Conservation (phyloP, 2,888 invertebrate genomes). For the Crematogaster levior region DNA sequence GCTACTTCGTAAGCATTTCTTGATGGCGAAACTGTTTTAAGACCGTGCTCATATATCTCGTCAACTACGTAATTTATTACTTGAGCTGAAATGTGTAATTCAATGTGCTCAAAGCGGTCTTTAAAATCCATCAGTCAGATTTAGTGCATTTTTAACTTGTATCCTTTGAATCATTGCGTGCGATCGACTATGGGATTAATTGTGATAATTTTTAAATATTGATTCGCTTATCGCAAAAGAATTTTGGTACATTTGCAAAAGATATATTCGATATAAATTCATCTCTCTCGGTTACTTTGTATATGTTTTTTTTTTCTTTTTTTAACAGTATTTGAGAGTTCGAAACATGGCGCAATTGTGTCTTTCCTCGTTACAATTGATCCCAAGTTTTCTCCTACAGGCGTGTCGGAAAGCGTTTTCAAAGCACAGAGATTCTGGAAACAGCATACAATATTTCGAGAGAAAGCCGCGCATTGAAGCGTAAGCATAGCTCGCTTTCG, state of each 20-base stretch:
- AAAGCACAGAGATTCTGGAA: neutral
- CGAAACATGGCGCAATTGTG: neutral
- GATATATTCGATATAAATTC: neutral
- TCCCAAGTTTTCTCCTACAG: neutral
- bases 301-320: too few species aligned
- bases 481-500: constrained; percentile 49
- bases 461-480: constrained; percentile 31
- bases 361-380: neutral
- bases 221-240: constrained; percentile 14
- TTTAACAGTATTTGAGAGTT: neutral
- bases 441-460: constrained; percentile 38
- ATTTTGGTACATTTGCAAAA: constrained; percentile 20
- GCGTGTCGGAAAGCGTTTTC: neutral
- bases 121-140: neutral
- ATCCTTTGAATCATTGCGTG: too few species aligned
- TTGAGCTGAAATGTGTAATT: neutral
- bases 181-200: constrained; percentile 17
- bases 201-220: neutral
- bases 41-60: neutral
- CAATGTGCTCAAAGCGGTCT: neutral
- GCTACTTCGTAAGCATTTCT: constrained; percentile 24
- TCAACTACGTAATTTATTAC: neutral
- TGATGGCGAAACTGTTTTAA: neutral
- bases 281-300: neutral
- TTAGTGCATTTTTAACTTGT: neutral